Conservation (phyloP, 2,797 vertebrate species). For the Parambassis ranga region DNA sequence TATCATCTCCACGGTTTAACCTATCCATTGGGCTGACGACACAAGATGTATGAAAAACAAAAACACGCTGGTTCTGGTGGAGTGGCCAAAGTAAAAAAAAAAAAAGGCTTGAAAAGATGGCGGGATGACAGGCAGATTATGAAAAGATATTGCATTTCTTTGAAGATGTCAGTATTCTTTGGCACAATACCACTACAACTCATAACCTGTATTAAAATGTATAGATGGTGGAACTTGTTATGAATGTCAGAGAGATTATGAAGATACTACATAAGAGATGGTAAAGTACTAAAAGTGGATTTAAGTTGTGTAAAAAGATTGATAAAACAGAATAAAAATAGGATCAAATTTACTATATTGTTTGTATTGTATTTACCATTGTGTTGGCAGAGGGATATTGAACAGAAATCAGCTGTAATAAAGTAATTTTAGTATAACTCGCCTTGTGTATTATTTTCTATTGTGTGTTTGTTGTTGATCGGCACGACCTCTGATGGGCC, state of each 20-base stretch:
- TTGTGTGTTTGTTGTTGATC: not conserved
- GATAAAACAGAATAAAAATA: slow-evolving; percentile 78
- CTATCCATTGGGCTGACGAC: slow-evolving; percentile 37
- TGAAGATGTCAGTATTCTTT: slow-evolving; percentile 95
- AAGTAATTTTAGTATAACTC: slow-evolving; percentile 98
- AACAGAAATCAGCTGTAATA: slow-evolving; percentile 99
- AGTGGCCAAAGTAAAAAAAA: slow-evolving; percentile 40
- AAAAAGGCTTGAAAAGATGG: slow-evolving; percentile 51
- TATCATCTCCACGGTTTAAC: slow-evolving; percentile 46
- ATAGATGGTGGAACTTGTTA: slow-evolving; percentile 98
- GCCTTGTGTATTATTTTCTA: not conserved
- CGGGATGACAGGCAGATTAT: slow-evolving; percentile 64
- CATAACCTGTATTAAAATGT: slow-evolving; percentile 99
- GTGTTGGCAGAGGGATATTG: slow-evolving; percentile 97
- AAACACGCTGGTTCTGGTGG: slow-evolving; percentile 53
- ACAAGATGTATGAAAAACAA: slow-evolving; percentile 49
- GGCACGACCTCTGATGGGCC: not conserved
- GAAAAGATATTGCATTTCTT: slow-evolving; percentile 81
- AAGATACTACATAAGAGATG: slow-evolving; percentile 76
- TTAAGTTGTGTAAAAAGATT: slow-evolving; percentile 82
- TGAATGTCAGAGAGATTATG: slow-evolving; percentile 91
- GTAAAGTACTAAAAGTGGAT: slow-evolving; percentile 80
- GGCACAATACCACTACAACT: slow-evolving; percentile 97
- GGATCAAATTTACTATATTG: slow-evolving; percentile 98
- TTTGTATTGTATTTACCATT: slow-evolving; percentile 99